Base-by-base conservation (phyloP, 2,888 invertebrate species). In the Parnassius apollo region DNA sequence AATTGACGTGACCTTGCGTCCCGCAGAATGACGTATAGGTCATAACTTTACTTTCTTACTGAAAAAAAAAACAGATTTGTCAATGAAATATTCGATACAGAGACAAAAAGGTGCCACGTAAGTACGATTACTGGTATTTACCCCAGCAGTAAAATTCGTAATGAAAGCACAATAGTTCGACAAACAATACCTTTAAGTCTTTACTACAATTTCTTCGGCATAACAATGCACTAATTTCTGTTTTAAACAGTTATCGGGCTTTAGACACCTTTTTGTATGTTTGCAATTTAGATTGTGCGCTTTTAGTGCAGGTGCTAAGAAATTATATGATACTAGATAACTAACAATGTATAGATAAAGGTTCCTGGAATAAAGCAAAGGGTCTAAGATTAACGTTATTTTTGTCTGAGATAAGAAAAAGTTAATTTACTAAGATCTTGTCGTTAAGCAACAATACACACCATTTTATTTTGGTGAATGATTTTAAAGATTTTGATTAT, bases 241-340 rank as follows among this genome's bases (percentile, higher is more conserved):
- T 55, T 54, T 46, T 63, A 54, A 63, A 59, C 50, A 55, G 46
- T 50, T 12, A 49, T 50, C 45, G 22, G 59, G 55, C 58, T 59
- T 59, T 55, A 10, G 25, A 55, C 62, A 63, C 62, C 59, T 63
- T 62, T 57, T 48, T 42, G 10, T 46, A 35, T 46, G 42, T 59
- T 63, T 62, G 54, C 58, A 54, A 45, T 58, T 44, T 49, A 35
- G 62, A 55, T 54, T 57, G 13, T 49, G 42, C 46, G 50, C 51
- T 50, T 59, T 55, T 42, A 54, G 54, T 55, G 50, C 55, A 63
- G 55, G 59, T 59, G 62, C 55, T 59, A 55, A 59, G 58, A 59
- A 63, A 63, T 63, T 63, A 59, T 63, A 59, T 42, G 62, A n/a
- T 50, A 13, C 54, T 44, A 44, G 58, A 42, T 59, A 59, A 59